These are phyloP conservation scores for Cynopterus brachyotis DNA, from an alignment of 2,113 vertebrate genomes.

Conservation along the genomic window DNA sequence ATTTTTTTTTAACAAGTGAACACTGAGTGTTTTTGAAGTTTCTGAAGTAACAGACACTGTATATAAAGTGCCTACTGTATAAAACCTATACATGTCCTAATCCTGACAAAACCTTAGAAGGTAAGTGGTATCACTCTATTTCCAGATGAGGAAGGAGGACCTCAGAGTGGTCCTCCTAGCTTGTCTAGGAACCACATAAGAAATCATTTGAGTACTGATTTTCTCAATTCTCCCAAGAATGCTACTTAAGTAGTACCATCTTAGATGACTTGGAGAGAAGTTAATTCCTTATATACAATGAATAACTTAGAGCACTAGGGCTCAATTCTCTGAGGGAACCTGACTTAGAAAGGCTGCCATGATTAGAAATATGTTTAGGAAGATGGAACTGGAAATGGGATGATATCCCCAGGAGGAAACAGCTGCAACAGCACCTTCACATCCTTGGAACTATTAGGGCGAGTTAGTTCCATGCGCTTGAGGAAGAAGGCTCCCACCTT, in stretches of 20 bases:
- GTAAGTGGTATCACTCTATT: neutral
- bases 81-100: neutral
- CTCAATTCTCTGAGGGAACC: constrained; percentile 19
- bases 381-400: neutral
- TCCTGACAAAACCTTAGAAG: neutral
- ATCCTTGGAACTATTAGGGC: neutral
- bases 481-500: neutral
- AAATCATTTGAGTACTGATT: constrained; percentile 29
- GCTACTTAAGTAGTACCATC: neutral
- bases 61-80: neutral
- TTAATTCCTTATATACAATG: neutral
- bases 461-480: neutral
- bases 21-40: neutral
- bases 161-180: neutral
- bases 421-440: neutral
- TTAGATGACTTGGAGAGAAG: constrained; percentile 29
- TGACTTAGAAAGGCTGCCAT: neutral
- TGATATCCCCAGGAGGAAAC: neutral
- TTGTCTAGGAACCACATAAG: neutral
- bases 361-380: constrained; percentile 11
- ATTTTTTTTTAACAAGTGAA: neutral
- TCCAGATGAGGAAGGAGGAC: neutral
- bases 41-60: neutral
- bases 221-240: constrained; percentile 27
- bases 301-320: neutral